A percentile compares a stretch with the other conserved stretches of the same genome.
Evolutionary conservation across 2,888 invertebrate species (phyloP).

Genomic region (Hemithea aestivaria): DNA sequence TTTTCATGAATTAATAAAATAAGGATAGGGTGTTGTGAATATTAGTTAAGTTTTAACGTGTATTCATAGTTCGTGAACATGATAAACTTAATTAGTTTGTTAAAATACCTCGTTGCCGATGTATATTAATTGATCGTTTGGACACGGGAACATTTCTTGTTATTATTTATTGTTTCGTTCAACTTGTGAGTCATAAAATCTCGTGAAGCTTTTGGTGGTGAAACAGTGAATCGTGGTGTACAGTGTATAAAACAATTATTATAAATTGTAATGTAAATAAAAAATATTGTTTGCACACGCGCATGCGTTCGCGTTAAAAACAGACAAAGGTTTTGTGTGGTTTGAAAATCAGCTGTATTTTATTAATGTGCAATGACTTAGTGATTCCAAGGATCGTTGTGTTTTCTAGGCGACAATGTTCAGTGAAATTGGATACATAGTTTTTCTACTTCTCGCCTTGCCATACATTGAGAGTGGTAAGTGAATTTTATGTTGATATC

Average conservation of each 20-base stretch:
- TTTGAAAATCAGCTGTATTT: conserved; percentile 79
- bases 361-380: conserved; percentile 78
- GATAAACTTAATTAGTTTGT: conserved; percentile 25
- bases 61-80: conserved; percentile 25
- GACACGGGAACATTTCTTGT: conserved; percentile 45
- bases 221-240: conserved; percentile 34
- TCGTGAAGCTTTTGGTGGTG: conserved; percentile 38
- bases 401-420: conserved; percentile 77
- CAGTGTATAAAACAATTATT: conserved; percentile 45
- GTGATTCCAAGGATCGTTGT: conserved; percentile 67
- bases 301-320: conserved; percentile 78
- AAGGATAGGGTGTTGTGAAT: conserved; percentile 42
- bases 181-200: conserved; percentile 40
- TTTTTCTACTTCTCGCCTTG: conserved; percentile 83
- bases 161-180: conserved; percentile 62
- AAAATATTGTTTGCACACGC: conserved; percentile 73
- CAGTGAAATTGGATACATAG: conserved; percentile 82
- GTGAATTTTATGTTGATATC: conserved; percentile 39
- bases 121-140: conserved; percentile 19
- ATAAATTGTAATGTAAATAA: conserved; percentile 73
- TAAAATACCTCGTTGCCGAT: conserved; percentile 28
- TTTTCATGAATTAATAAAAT: conserved; percentile 29
- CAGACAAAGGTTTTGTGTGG: conserved; percentile 81
- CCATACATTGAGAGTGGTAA: conserved; percentile 86
- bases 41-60: conserved; percentile 20